phyloP scores from a whole-genome alignment of 2,888 invertebrate species.

The Chloroclysta siterata region DNA sequence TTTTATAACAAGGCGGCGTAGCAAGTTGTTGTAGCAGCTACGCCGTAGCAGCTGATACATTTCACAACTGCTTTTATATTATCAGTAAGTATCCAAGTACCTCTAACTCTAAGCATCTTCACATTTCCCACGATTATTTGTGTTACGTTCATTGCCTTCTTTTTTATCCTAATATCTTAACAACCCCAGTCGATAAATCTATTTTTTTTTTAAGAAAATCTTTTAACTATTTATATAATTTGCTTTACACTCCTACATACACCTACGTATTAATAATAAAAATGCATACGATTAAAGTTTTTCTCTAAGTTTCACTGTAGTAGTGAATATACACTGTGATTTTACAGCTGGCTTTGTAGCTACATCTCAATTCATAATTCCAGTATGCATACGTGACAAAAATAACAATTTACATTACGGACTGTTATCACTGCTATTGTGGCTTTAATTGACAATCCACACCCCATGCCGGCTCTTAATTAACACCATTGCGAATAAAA shows the following conservation, averaged over 20 bases:
- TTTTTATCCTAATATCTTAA: too few species aligned
- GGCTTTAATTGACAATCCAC: conserved; percentile 67
- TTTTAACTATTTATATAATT: too few species aligned
- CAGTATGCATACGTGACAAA: conserved; percentile 56
- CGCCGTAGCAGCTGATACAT: background rate
- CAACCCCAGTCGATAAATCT: too few species aligned
- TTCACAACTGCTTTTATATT: too few species aligned
- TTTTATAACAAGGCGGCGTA: background rate
- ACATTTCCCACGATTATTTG: too few species aligned
- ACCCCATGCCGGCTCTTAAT: conserved; percentile 50
- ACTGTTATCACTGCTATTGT: conserved; percentile 45
- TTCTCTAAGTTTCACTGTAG: background rate
- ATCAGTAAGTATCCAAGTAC: too few species aligned
- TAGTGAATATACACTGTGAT: background rate
- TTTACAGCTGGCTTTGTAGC: background rate
- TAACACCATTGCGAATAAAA: conserved; percentile 58
- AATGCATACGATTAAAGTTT: background rate
- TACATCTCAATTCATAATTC: conserved; percentile 1
- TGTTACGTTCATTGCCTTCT: too few species aligned
- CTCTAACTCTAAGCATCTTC: too few species aligned
- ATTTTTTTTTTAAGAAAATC: too few species aligned
- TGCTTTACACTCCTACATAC: too few species aligned
- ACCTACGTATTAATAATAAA: too few species aligned
- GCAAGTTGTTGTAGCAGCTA: background rate
- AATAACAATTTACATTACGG: conserved; percentile 67